These are phyloP conservation scores for Cassiopea xamachana DNA, from an alignment of 30 jellyfish, hydroid and myxozoan species.

Conservation along the genomic window DNA sequence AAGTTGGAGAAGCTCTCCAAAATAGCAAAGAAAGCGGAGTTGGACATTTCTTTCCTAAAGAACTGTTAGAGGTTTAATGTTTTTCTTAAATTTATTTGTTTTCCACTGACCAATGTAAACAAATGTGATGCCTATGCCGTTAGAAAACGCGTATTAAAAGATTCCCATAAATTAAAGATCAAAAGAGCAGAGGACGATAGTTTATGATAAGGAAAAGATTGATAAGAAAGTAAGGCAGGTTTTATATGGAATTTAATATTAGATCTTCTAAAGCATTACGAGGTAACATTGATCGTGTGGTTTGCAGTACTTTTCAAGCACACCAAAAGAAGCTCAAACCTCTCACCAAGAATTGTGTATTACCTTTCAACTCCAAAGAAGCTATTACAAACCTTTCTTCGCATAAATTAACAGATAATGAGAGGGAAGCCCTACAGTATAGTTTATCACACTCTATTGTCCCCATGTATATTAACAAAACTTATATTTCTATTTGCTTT, in stretches of 20 bases:
- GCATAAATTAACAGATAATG: background rate
- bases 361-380: background rate
- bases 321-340: background rate
- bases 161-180: background rate
- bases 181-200: background rate
- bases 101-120: background rate
- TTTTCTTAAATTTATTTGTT: background rate
- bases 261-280: background rate
- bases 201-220: background rate
- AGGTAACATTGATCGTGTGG: background rate
- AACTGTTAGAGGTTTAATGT: background rate
- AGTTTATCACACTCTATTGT: background rate
- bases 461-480: background rate
- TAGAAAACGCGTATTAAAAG: background rate
- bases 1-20: background rate
- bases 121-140: background rate
- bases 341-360: background rate
- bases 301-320: background rate
- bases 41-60: background rate
- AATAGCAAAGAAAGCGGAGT: background rate
- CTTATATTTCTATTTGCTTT: background rate
- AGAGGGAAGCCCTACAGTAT: background rate
- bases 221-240: background rate
- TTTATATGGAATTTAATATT: background rate
- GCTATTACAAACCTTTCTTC: background rate